A percentile compares a stretch with the other conserved stretches of the same genome.
phyloP scores from a whole-genome alignment of 1,140 invertebrate species.

The Campoletis sonorensis region DNA sequence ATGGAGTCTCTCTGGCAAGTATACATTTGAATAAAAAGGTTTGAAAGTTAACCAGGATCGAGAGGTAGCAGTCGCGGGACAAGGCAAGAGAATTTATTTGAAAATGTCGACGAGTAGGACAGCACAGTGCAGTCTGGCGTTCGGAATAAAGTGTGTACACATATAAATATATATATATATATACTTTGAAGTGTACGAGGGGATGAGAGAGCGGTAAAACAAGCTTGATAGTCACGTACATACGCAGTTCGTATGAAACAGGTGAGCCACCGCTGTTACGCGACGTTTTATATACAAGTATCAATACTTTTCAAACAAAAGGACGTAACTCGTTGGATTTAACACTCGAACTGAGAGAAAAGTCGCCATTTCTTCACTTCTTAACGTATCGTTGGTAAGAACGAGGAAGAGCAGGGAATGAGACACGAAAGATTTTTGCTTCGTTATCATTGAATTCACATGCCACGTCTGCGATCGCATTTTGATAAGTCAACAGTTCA shows the following conservation, averaged over 20 bases:
- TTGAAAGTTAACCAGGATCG: background rate
- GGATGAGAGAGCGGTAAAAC: background rate
- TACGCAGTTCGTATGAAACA: conserved; percentile 19
- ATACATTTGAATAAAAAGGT: conserved; percentile 34
- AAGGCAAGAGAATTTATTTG: conserved; percentile 39
- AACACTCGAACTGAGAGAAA: too few species aligned
- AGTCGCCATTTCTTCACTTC: too few species aligned
- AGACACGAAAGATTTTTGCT: background rate
- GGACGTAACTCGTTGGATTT: too few species aligned
- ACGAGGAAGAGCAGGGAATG: conserved; percentile 7
- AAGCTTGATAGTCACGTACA: background rate
- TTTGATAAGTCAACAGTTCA: background rate
- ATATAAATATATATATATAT: background rate
- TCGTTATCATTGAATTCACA: conserved; percentile 11
- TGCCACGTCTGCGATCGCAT: background rate
- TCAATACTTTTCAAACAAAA: too few species aligned
- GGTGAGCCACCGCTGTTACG: conserved; percentile 38
- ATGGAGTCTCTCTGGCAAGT: background rate
- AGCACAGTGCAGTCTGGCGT: conserved; percentile 14
- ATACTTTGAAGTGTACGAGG: background rate
- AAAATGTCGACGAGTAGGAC: conserved; percentile 26
- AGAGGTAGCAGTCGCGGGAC: conserved; percentile 4
- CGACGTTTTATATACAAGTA: background rate
- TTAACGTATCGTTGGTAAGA: background rate
- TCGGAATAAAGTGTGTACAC: conserved; percentile 21